Base-by-base conservation (phyloP, 2,888 invertebrate genomes). In the Drosophila seclusa region DNA sequence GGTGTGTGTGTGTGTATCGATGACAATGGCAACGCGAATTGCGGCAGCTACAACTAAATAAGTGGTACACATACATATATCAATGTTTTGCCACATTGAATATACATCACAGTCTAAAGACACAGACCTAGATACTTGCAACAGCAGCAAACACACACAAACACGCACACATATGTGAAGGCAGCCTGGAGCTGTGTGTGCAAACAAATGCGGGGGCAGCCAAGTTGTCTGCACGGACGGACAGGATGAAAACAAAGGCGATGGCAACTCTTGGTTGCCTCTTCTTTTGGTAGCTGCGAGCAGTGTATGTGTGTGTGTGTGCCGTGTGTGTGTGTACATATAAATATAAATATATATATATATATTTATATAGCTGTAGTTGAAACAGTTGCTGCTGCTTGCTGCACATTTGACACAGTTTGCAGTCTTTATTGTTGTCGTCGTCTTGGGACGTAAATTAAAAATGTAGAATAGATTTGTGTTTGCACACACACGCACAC, bases 391-490 rank as follows among this genome's bases (percentile, higher is more conserved):
- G 87, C 76, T 72, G 50, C 49, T 48, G 65, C 27, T 24, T 54
- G 83, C 83, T 86, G 83, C 66, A 67, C 62, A 68, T 80, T 73
- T 87, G 82, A 78, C 76, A 81, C 78, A 82, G 69, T 75, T 87
- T 79, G 60, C 76, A 63, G 54, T 54, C 38, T 38, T 29, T 38
- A 38, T 27, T 67, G 34, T 60, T 63, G 62, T 67, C 21, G 40
- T 53, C 48, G 80, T 55, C 61, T 52, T 77, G 62, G 48, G 70
- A 60, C 67, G 69, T 73, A 78, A 78, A 87, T 89, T 82, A 80
- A 89, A 81, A 84, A 68, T 70, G 75, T 77, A 73, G 70, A 64
- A 82, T 73, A 80, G 73, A 76, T 87, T 87, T 82, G 74, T 82
- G 62, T 57, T 31, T 50, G 24, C 21, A 36, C 54, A 45, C 24